These are phyloP conservation scores for Drosophila longiperda DNA, from an alignment of 2,888 invertebrate species.

Conservation along the genomic window DNA sequence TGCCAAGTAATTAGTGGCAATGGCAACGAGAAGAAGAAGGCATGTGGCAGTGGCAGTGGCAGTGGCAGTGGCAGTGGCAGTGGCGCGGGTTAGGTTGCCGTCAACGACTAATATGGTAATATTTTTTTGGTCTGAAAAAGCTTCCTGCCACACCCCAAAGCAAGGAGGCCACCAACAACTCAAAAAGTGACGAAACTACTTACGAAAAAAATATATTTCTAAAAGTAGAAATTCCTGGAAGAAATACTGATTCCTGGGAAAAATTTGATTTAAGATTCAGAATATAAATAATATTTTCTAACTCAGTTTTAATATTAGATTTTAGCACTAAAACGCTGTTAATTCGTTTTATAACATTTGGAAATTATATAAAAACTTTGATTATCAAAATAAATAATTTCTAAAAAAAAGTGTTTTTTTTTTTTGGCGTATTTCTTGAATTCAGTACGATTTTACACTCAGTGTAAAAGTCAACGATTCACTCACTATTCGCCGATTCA, in stretches of 20 bases:
- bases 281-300: neutral
- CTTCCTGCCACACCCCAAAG: constrained; percentile 40
- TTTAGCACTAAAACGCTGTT: neutral
- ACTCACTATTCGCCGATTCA: constrained; percentile 21
- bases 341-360: neutral
- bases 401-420: neutral
- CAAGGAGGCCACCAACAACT: neutral
- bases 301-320: neutral
- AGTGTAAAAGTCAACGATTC: constrained; percentile 3
- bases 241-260: neutral
- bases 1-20: constrained; percentile 71
- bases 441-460: neutral
- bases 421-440: neutral
- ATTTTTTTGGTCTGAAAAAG: constrained; percentile 57
- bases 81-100: neutral
- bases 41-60: neutral
- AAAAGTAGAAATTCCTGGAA: neutral
- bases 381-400: neutral
- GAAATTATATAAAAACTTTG: neutral
- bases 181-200: neutral
- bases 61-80: neutral
- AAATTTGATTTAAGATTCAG: neutral
- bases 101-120: constrained; percentile 50
- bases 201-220: too few relatives aligned
- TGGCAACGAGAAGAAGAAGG: constrained; percentile 5